Evolutionary conservation across 2,113 vertebrate genomes (phyloP).

Genomic region (Pantherophis guttatus): DNA sequence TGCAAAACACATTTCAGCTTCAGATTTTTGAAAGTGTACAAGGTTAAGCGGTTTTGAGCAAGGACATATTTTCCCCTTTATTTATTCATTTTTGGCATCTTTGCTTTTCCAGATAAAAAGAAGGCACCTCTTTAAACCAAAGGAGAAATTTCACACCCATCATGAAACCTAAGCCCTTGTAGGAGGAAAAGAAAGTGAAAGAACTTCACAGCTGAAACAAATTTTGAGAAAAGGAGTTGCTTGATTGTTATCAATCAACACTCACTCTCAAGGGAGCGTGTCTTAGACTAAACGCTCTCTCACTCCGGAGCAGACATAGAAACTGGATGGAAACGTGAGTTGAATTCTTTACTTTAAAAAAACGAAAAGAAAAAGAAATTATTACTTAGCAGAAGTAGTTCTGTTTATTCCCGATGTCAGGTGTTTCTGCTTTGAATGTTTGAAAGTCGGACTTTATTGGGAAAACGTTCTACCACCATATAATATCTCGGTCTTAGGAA

Average conservation of each 20-base stretch:
- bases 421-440: background rate
- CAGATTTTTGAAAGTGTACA: background rate
- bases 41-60: background rate
- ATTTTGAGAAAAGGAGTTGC: background rate
- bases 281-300: background rate
- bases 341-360: no score
- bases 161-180: background rate
- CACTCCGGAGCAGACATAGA: no score
- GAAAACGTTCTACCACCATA: background rate
- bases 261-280: no score
- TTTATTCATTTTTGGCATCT: background rate
- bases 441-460: background rate
- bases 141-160: background rate
- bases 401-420: background rate
- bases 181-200: slow-evolving; percentile 22
- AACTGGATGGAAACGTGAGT: background rate
- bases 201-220: no score
- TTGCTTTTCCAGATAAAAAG: background rate
- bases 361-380: background rate
- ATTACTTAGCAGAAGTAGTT: background rate
- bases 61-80: background rate
- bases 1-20: background rate
- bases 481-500: background rate
- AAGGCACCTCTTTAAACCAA: no score
- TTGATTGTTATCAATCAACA: background rate